A percentile compares a stretch with the other conserved stretches of the same genome.
phyloP scores from a whole-genome alignment of 2,113 vertebrate genomes.

The Vimba vimba region DNA sequence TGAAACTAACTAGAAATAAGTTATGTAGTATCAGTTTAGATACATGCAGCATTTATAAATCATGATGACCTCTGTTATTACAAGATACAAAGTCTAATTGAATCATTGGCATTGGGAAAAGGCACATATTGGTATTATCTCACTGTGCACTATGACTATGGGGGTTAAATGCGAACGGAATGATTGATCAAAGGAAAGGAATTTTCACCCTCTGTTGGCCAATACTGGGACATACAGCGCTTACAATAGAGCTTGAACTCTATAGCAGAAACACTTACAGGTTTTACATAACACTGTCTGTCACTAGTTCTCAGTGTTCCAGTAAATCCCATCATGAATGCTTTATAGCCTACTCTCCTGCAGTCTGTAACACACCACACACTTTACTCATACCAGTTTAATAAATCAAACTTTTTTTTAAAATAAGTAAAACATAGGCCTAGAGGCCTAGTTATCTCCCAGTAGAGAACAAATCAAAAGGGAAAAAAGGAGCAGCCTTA shows the following conservation, averaged over 20 bases:
- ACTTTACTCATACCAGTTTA: no score
- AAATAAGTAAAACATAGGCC: no score
- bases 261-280: neutral
- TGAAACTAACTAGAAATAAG: neutral
- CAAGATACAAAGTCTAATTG: neutral
- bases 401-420: no score
- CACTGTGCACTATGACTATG: neutral
- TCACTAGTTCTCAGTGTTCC: no score
- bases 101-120: neutral
- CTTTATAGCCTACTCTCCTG: no score
- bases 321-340: no score
- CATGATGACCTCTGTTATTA: neutral
- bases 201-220: conserved; percentile 14
- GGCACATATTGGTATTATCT: neutral
- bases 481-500: neutral
- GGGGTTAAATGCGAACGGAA: neutral
- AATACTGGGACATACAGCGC: neutral
- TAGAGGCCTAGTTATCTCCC: no score
- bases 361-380: no score
- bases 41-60: neutral
- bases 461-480: no score
- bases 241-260: neutral
- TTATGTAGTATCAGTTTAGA: neutral
- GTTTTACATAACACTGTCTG: neutral
- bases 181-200: neutral